phyloP scores from a whole-genome alignment of 2,888 invertebrate genomes.

The Griposia aprilina region DNA sequence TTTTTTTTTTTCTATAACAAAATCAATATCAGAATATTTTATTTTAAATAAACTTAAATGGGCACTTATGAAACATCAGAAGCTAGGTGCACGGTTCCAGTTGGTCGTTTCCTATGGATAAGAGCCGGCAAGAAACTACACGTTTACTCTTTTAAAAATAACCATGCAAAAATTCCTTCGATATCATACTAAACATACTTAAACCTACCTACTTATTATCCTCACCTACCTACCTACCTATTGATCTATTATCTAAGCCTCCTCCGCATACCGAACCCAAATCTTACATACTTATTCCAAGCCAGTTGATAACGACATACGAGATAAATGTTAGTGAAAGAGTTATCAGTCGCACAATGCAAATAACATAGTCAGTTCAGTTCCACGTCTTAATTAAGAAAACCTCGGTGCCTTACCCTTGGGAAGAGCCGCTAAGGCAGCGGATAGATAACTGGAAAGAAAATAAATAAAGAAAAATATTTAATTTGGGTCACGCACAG shows the following conservation, averaged over 20 bases:
- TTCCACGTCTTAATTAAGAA: conserved; percentile 71
- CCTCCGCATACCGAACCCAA: neutral
- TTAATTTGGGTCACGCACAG: no score
- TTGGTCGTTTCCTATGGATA: no score
- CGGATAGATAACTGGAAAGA: conserved; percentile 17
- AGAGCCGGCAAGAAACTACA: no score
- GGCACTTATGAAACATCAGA: no score
- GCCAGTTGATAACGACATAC: conserved; percentile 50
- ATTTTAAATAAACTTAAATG: no score
- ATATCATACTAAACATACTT: neutral
- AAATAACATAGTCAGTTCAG: conserved; percentile 66
- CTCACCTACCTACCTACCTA: neutral
- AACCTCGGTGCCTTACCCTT: conserved; percentile 59
- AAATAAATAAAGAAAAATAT: no score
- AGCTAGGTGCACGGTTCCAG: no score
- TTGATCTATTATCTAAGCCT: neutral
- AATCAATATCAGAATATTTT: no score
- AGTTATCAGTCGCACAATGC: conserved; percentile 66
- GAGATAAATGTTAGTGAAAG: conserved; percentile 51
- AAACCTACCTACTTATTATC: neutral
- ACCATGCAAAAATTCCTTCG: neutral
- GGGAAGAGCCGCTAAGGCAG: conserved; percentile 41
- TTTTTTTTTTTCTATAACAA: no score
- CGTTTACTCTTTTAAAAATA: no score
- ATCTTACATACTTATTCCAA: conserved; percentile 23